Conservation (phyloP, 2,113 vertebrate species). For the Entosphenus tridentatus region DNA sequence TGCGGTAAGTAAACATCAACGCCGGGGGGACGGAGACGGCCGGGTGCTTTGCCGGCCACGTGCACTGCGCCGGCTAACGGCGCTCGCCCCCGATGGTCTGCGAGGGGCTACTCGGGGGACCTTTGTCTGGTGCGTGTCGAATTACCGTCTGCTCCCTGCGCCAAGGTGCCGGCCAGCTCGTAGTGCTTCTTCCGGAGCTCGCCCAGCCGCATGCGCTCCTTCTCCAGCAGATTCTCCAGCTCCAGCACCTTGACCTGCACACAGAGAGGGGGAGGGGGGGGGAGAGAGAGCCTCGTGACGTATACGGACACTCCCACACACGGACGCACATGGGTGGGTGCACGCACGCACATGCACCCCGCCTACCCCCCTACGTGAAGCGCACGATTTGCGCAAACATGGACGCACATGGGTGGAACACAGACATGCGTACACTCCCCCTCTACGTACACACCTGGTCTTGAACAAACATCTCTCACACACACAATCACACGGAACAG, state of each 20-base stretch:
- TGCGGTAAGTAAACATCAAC: conserved; percentile 14
- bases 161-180: conserved; percentile 57
- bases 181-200: conserved; percentile 92
- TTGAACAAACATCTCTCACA: too few relatives aligned
- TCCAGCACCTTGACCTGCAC: conserved; percentile 65
- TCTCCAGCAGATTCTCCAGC: conserved; percentile 69
- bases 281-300: too few relatives aligned
- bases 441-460: too few relatives aligned
- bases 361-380: too few relatives aligned
- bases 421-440: too few relatives aligned
- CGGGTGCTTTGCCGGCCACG: conserved; percentile 11
- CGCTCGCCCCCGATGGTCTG: conserved; percentile 20
- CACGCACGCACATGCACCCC: too few relatives aligned
- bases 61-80: not conserved
- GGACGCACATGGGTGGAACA: too few relatives aligned
- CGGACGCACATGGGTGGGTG: too few relatives aligned
- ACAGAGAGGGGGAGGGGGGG: not conserved
- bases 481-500: not conserved
- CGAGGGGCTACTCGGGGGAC: conserved; percentile 10
- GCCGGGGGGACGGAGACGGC: conserved; percentile 15
- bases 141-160: conserved; percentile 39
- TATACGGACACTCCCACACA: too few relatives aligned
- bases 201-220: conserved; percentile 66
- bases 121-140: too few relatives aligned
- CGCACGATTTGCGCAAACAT: too few relatives aligned